Evolutionary conservation across 2,797 vertebrate genomes (phyloP).

Genomic region (Loris lydekkerianus): DNA sequence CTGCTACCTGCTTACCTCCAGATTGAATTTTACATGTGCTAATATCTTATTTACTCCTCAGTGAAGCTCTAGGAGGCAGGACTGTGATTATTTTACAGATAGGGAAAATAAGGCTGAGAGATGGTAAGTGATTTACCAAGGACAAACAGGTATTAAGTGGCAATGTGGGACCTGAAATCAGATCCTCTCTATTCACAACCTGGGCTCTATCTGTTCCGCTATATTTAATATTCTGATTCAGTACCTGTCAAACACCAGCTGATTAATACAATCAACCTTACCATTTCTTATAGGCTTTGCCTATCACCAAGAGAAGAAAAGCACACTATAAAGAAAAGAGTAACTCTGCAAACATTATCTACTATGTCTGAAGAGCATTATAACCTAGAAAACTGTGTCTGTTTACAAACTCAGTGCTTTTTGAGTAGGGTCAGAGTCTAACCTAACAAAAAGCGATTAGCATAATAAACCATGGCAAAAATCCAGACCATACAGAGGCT

Average conservation of each 20-base stretch:
- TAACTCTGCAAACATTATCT: neutral
- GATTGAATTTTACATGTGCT: neutral
- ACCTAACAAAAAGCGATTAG: slow-evolving; percentile 30
- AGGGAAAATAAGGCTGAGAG: neutral
- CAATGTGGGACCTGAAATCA: slow-evolving; percentile 20
- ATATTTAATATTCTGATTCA: slow-evolving; percentile 32
- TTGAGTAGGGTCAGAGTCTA: slow-evolving; percentile 36
- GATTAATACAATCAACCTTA: slow-evolving; percentile 21
- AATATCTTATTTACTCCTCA: neutral
- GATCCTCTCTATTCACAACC: slow-evolving; percentile 7
- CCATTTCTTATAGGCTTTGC: neutral
- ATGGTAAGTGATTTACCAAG: slow-evolving; percentile 7
- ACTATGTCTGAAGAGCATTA: neutral
- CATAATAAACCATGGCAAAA: slow-evolving; percentile 18
- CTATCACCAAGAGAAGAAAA: slow-evolving; percentile 39
- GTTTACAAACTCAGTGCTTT: slow-evolving; percentile 28
- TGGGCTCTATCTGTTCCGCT: slow-evolving; percentile 3
- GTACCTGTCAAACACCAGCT: slow-evolving; percentile 17
- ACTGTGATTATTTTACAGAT: neutral
- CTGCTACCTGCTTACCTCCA: neutral
- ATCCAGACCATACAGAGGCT: neutral
- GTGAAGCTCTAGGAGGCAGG: neutral
- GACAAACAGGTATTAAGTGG: neutral
- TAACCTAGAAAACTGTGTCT: neutral
- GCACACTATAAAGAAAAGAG: neutral